These are phyloP conservation scores for Salvelinus alpinus DNA, from an alignment of 2,113 vertebrate species.

Conservation along the genomic window DNA sequence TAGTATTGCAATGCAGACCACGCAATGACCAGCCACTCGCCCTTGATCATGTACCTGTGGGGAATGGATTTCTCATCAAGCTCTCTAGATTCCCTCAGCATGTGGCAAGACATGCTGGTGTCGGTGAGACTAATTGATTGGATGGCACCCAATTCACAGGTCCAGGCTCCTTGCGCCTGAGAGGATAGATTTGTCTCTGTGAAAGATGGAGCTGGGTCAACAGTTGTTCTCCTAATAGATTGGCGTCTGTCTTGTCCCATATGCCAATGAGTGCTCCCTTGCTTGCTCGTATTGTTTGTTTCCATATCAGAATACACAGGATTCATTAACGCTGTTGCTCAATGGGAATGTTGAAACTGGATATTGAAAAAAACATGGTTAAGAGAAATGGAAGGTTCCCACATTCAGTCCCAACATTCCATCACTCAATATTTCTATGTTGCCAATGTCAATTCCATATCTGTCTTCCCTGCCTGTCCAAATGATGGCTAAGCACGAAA, in stretches of 20 bases:
- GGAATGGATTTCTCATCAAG: conserved; percentile 67
- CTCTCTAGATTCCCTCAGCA: conserved; percentile 67
- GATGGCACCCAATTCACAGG: conserved; percentile 69
- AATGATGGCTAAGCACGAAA: conserved; percentile 4
- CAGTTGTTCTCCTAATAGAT: conserved; percentile 61
- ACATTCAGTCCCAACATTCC: neutral
- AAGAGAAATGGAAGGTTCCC: neutral
- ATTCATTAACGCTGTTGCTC: conserved; percentile 3
- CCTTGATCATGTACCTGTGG: conserved; percentile 71
- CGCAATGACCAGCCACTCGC: conserved; percentile 52
- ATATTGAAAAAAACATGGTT: conserved; percentile 7
- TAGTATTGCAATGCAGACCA: neutral
- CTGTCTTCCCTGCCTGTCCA: neutral
- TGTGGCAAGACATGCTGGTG: conserved; percentile 67
- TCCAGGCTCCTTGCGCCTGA: conserved; percentile 65
- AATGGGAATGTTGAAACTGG: conserved; percentile 31
- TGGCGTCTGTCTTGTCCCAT: conserved; percentile 53
- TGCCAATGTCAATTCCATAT: conserved; percentile 5
- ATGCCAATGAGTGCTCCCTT: conserved; percentile 45
- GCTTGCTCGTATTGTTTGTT: conserved; percentile 45
- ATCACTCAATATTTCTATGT: neutral
- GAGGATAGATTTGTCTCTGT: conserved; percentile 61
- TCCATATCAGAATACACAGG: conserved; percentile 23
- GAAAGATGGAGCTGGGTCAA: conserved; percentile 63
- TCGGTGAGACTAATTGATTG: conserved; percentile 74